A percentile compares a stretch with the other conserved stretches of the same genome.
phyloP scores from a whole-genome alignment of 2,797 vertebrate species.

The Pseudopleuronectes americanus region DNA sequence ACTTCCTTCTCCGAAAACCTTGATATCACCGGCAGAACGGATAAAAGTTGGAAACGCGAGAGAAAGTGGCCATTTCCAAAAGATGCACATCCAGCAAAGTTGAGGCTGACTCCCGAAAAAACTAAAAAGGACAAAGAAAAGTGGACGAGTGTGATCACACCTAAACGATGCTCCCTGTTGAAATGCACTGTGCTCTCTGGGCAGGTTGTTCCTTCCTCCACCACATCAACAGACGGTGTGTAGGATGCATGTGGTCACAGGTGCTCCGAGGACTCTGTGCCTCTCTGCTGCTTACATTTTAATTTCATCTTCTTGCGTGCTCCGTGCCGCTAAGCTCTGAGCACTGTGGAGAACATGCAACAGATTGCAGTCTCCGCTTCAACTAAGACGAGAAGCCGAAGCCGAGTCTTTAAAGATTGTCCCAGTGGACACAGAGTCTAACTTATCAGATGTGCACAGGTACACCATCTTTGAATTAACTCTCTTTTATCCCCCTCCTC shows the following conservation, averaged over 20 bases:
- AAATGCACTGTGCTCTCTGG: slow-evolving; percentile 20
- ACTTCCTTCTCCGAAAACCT: too few relatives aligned
- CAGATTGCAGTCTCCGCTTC: slow-evolving; percentile 46
- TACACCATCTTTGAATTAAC: slow-evolving; percentile 39
- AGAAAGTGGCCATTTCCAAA: neutral
- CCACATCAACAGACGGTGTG: slow-evolving; percentile 51
- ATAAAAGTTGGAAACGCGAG: neutral
- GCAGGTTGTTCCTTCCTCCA: slow-evolving; percentile 27
- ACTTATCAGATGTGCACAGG: slow-evolving; percentile 51
- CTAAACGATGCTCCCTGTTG: slow-evolving; percentile 6
- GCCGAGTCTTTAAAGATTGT: slow-evolving; percentile 33
- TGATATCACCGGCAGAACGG: too few relatives aligned
- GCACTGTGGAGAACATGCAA: slow-evolving; percentile 42
- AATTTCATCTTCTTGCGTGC: slow-evolving; percentile 44
- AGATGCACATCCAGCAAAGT: neutral
- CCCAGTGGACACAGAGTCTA: slow-evolving; percentile 26
- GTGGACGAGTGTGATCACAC: slow-evolving; percentile 7
- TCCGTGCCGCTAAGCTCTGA: slow-evolving; percentile 27
- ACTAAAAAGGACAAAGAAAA: neutral
- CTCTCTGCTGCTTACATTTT: slow-evolving; percentile 38
- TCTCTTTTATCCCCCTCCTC: slow-evolving; percentile 21
- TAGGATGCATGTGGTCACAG: slow-evolving; percentile 49
- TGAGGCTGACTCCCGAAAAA: neutral
- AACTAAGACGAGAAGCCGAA: slow-evolving; percentile 47
- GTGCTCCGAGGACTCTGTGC: slow-evolving; percentile 22